Evolutionary conservation across 2,797 vertebrate genomes (phyloP).

Genomic region (Pempheris klunzingeri): DNA sequence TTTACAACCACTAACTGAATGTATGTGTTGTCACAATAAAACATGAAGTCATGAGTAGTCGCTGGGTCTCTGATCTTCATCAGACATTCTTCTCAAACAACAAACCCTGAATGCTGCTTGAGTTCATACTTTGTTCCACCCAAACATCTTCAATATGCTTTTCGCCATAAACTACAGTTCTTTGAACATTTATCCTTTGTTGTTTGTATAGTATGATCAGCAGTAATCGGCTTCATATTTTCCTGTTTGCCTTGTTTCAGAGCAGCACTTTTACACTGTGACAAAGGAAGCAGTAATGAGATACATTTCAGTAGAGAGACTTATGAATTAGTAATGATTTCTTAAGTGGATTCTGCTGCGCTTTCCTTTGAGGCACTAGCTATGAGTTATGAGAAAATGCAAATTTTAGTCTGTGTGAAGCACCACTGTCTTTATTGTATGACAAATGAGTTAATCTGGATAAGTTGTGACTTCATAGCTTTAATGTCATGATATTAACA

Average conservation of each 20-base stretch:
- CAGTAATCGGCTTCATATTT: slow-evolving; percentile 49
- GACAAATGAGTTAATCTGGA: slow-evolving; percentile 70
- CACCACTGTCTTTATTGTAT: slow-evolving; percentile 58
- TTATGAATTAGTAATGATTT: slow-evolving; percentile 80
- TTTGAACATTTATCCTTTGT: slow-evolving; percentile 36
- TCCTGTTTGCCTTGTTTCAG: slow-evolving; percentile 50
- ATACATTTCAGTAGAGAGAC: slow-evolving; percentile 67
- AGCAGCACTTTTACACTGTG: slow-evolving; percentile 46
- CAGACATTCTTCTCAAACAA: neutral
- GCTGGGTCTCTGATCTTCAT: neutral
- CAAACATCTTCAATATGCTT: neutral
- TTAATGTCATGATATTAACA: slow-evolving; percentile 32
- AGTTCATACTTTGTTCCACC: neutral
- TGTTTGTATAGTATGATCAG: slow-evolving; percentile 35
- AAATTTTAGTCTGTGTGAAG: slow-evolving; percentile 64
- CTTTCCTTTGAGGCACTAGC: slow-evolving; percentile 68
- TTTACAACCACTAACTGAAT: slow-evolving; percentile 29
- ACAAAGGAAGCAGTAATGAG: slow-evolving; percentile 68
- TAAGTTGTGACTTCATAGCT: slow-evolving; percentile 49
- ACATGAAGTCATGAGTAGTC: neutral
- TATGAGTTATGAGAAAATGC: slow-evolving; percentile 79
- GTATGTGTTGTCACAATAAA: slow-evolving; percentile 47
- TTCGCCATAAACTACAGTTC: neutral
- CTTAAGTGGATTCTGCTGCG: slow-evolving; percentile 76
- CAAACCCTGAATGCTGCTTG: neutral